These are phyloP conservation scores for Synergus itoensis DNA, from an alignment of 2,888 invertebrate genomes.

Conservation along the genomic window DNA sequence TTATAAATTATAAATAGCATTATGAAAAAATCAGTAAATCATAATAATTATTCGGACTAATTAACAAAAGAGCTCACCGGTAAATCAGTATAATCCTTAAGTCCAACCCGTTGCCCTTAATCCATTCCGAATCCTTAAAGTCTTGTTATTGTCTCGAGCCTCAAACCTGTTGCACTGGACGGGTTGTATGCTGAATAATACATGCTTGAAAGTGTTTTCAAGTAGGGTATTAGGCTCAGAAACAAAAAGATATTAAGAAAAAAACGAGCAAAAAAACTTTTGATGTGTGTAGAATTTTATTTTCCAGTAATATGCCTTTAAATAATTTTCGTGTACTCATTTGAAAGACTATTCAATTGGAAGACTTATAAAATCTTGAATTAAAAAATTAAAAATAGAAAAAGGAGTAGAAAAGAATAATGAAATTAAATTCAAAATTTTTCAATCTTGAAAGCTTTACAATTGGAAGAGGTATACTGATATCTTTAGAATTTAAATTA, in stretches of 20 bases:
- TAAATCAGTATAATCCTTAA: constrained; percentile 66
- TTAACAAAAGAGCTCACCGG: constrained; percentile 48
- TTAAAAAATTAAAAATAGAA: too few relatives aligned
- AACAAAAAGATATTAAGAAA: neutral
- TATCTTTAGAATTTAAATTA: neutral
- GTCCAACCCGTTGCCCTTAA: constrained; percentile 67
- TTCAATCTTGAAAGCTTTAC: neutral
- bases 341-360: too few relatives aligned
- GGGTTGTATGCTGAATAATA: constrained; percentile 73
- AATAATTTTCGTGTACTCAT: too few relatives aligned
- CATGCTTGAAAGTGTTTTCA: constrained; percentile 54
- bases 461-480: neutral
- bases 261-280: neutral
- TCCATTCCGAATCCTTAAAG: constrained; percentile 71
- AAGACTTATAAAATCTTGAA: too few relatives aligned
- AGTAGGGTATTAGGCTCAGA: neutral
- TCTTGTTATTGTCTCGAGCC: constrained; percentile 62
- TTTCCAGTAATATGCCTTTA: too few relatives aligned
- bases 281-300: too few relatives aligned
- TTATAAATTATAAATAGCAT: neutral
- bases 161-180: constrained; percentile 74
- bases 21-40: constrained; percentile 13
- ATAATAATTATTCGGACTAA: neutral
- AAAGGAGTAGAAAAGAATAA: too few relatives aligned
- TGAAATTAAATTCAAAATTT: neutral